Evolutionary conservation across 2,113 vertebrate genomes (phyloP).

Genomic region (Clarias batrachus): DNA sequence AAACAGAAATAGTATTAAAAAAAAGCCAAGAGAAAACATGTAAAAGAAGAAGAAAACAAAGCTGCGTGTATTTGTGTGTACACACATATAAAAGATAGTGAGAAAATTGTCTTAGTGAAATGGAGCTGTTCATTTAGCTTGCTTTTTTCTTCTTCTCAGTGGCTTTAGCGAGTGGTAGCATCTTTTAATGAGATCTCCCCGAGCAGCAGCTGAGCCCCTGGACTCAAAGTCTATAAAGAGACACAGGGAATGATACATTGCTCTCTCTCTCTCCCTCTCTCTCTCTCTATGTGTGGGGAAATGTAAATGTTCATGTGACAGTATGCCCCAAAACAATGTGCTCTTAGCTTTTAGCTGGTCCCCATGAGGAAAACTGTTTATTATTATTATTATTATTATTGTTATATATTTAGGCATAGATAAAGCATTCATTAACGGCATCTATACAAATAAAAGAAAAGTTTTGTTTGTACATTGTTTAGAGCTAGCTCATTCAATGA

Average conservation of each 20-base stretch:
- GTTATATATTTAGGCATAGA: background rate
- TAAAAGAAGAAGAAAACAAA: constrained; percentile 15
- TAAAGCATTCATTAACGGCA: background rate
- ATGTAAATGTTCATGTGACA: background rate
- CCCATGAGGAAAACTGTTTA: background rate
- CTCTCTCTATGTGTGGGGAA: constrained; percentile 20
- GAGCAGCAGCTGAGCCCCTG: constrained; percentile 41
- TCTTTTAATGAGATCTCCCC: constrained; percentile 53
- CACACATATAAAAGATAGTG: background rate
- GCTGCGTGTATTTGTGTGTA: background rate
- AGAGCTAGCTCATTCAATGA: background rate
- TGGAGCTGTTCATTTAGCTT: constrained; percentile 30
- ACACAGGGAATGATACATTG: constrained; percentile 17
- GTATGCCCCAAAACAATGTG: background rate
- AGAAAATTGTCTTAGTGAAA: constrained; percentile 30
- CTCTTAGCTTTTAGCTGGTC: background rate
- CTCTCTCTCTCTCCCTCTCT: background rate
- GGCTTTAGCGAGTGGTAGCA: constrained; percentile 36
- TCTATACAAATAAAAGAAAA: background rate
- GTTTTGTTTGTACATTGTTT: too few species aligned
- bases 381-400: too few species aligned
- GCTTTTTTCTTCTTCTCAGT: constrained; percentile 13
- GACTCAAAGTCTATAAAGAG: constrained; percentile 4
- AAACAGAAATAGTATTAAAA: constrained; percentile 44
- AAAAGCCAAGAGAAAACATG: constrained; percentile 21